These are phyloP conservation scores for Chaenodraco wilsoni DNA, from an alignment of 2,797 vertebrate species.

Conservation along the genomic window DNA sequence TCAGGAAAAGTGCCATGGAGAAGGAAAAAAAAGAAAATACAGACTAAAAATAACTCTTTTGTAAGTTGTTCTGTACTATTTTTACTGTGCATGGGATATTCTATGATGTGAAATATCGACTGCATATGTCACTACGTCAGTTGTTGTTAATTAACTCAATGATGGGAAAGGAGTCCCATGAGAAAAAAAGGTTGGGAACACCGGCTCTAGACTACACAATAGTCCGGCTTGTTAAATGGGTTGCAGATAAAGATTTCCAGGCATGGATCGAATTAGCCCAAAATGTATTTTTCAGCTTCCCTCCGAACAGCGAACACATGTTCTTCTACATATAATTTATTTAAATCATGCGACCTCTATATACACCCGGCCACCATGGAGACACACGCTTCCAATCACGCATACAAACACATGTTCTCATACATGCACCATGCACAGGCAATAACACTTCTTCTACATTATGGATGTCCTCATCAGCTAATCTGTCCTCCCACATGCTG, in stretches of 20 bases:
- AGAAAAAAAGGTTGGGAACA: constrained; percentile 2
- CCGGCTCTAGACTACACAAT: background rate
- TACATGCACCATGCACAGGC: constrained; percentile 7
- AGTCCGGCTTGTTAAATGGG: constrained; percentile 2
- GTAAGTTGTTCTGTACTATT: too few relatives aligned
- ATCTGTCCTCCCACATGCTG: constrained; percentile 61
- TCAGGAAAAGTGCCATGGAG: too few relatives aligned
- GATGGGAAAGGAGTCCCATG: too few relatives aligned
- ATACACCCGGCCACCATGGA: constrained; percentile 20
- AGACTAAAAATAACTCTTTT: too few relatives aligned
- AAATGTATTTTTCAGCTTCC: constrained; percentile 6
- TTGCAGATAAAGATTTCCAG: constrained; percentile 18
- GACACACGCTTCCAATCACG: constrained; percentile 22
- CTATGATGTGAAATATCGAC: too few relatives aligned
- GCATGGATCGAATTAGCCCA: constrained; percentile 17
- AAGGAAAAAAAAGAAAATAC: too few relatives aligned
- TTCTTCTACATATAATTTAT: constrained; percentile 41
- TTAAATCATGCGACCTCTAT: constrained; percentile 32
- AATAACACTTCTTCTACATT: constrained; percentile 19
- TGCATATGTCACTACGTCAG: too few relatives aligned
- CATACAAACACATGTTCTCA: constrained; percentile 22
- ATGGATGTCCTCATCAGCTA: constrained; percentile 50
- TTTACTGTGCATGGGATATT: too few relatives aligned
- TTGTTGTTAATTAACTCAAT: too few relatives aligned
- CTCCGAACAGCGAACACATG: constrained; percentile 24